Percentiles rank a stretch among this genome's conserved stretches.
phyloP scores from a whole-genome alignment of 2,113 vertebrate genomes.

The Aegotheles bennettii region DNA sequence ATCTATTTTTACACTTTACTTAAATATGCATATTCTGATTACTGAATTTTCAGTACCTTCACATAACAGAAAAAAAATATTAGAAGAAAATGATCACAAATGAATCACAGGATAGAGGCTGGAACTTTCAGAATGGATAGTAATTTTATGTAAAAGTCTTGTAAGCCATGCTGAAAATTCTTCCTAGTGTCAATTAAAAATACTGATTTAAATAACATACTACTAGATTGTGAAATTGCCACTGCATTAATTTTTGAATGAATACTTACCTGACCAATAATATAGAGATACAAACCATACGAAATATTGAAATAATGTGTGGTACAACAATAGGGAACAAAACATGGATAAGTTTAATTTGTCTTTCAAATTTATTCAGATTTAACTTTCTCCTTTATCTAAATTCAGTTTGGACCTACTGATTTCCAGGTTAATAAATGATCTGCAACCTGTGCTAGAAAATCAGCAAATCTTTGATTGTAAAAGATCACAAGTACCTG shows the following conservation, averaged over 20 bases:
- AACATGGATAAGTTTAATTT: neutral
- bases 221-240: neutral
- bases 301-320: neutral
- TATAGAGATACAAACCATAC: neutral
- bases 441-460: neutral
- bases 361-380: neutral
- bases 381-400: neutral
- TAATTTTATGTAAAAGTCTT: neutral
- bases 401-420: neutral
- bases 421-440: neutral
- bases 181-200: neutral
- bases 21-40: neutral
- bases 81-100: neutral
- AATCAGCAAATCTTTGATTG: neutral
- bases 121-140: neutral
- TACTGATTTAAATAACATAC: neutral
- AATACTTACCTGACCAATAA: neutral
- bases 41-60: neutral
- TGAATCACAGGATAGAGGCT: neutral
- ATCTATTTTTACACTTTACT: neutral
- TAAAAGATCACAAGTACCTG: neutral
- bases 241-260: neutral
- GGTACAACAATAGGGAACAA: neutral
- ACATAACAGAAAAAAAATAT: neutral
- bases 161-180: neutral